Conservation (phyloP, 2,113 vertebrate species). For the Tenrec ecaudatus region DNA sequence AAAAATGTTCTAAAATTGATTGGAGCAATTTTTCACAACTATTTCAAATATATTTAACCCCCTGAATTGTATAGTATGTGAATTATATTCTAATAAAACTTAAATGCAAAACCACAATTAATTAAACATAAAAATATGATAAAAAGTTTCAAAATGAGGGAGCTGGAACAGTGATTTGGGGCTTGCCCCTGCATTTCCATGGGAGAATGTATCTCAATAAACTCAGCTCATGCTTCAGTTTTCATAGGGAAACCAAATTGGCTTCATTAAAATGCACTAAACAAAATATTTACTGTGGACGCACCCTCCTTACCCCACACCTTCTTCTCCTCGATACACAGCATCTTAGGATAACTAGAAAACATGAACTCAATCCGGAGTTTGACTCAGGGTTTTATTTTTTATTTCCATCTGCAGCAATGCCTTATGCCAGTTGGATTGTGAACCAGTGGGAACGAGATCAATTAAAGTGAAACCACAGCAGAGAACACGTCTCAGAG, state of each 20-base stretch:
- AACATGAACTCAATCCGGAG: conserved; percentile 38
- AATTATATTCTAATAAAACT: too few relatives aligned
- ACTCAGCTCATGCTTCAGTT: conserved; percentile 9
- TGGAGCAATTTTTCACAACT: too few relatives aligned
- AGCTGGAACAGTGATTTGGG: neutral
- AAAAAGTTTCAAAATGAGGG: conserved; percentile 50
- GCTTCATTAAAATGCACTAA: conserved; percentile 51
- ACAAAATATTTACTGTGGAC: neutral
- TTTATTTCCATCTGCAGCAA: neutral
- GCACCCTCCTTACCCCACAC: neutral
- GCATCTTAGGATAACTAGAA: conserved; percentile 19
- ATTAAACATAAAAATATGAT: neutral
- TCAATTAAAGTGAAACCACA: conserved; percentile 60
- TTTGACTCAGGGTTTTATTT: conserved; percentile 52
- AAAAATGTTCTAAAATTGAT: too few relatives aligned
- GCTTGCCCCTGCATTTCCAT: neutral
- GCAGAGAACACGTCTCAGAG: conserved; percentile 51
- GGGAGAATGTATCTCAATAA: conserved; percentile 14
- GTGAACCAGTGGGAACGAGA: conserved; percentile 44
- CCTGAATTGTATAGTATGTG: too few relatives aligned
- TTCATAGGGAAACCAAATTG: conserved; percentile 52
- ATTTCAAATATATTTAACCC: too few relatives aligned
- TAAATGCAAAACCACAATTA: too few relatives aligned
- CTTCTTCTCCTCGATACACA: neutral
- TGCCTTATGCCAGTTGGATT: conserved; percentile 17